Conservation (phyloP, 2,113 vertebrate species). For the Galemys pyrenaicus region DNA sequence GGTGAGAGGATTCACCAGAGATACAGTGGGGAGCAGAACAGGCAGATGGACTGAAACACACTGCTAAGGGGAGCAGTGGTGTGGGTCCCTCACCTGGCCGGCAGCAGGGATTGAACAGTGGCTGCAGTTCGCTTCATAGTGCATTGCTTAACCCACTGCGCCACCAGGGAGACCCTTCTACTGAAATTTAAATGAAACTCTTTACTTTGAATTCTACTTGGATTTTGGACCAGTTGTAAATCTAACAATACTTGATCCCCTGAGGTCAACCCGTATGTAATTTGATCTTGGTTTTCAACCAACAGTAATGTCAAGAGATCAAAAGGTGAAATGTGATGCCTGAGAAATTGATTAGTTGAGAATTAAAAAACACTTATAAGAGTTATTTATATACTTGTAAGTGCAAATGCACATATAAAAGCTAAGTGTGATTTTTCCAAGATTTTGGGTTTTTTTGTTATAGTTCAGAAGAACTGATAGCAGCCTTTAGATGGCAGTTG, state of each 20-base stretch:
- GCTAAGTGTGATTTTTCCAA: not conserved
- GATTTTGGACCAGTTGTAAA: not conserved
- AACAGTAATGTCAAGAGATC: not conserved
- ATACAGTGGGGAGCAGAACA: no score
- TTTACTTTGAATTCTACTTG: not conserved
- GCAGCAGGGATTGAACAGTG: no score
- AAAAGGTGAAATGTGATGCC: not conserved
- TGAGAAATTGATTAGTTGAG: not conserved
- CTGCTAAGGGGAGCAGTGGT: no score
- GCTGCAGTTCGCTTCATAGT: no score
- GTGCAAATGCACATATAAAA: not conserved
- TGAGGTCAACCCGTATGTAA: not conserved
- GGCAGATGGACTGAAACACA: no score
- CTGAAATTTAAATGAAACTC: conserved; percentile 31
- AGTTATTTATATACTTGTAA: not conserved
- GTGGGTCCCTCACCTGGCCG: no score
- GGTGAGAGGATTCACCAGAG: no score
- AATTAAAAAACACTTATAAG: not conserved
- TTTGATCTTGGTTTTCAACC: conserved; percentile 12
- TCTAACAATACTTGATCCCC: not conserved
- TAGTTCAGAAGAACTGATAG: not conserved
- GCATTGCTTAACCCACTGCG: no score
- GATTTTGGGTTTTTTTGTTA: not conserved
- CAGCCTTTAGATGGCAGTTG: not conserved
- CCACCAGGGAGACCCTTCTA: no score